phyloP scores from a whole-genome alignment of 1,140 invertebrate genomes.

The Drosophila truncata region DNA sequence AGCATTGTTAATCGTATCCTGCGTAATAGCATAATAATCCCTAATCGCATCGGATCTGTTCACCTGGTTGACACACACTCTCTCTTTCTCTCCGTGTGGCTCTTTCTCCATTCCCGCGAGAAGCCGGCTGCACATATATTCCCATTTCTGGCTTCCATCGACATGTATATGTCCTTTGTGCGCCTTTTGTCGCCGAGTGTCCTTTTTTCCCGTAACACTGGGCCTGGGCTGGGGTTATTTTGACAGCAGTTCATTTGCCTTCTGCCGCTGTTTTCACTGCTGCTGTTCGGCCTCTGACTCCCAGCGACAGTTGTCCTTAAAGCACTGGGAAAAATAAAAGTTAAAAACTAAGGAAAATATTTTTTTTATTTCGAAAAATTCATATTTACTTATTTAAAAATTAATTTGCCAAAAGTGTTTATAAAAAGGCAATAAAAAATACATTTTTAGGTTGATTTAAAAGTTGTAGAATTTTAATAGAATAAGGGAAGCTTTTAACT shows the following conservation, averaged over 20 bases:
- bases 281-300: not conserved
- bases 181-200: conserved; percentile 56
- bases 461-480: not conserved
- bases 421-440: not conserved
- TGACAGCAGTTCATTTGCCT: conserved; percentile 84
- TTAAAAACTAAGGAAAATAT: too few species aligned
- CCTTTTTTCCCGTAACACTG: conserved; percentile 41
- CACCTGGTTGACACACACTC: conserved; percentile 70
- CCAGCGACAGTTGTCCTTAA: conserved; percentile 58
- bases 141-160: conserved; percentile 60
- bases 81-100: conserved; percentile 4
- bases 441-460: not conserved
- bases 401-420: not conserved
- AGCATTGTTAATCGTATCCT: conserved; percentile 82
- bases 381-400: not conserved
- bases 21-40: conserved; percentile 84
- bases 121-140: conserved; percentile 69
- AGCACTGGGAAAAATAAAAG: not conserved
- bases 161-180: conserved; percentile 60
- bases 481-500: not conserved
- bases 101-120: conserved; percentile 5
- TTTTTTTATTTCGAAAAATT: too few species aligned
- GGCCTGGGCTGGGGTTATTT: conserved; percentile 73
- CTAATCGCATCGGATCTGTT: conserved; percentile 84
- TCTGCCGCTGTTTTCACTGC: conserved; percentile 50